Base-by-base conservation (phyloP, 2,113 vertebrate genomes). In the Syngnathus typhle region DNA sequence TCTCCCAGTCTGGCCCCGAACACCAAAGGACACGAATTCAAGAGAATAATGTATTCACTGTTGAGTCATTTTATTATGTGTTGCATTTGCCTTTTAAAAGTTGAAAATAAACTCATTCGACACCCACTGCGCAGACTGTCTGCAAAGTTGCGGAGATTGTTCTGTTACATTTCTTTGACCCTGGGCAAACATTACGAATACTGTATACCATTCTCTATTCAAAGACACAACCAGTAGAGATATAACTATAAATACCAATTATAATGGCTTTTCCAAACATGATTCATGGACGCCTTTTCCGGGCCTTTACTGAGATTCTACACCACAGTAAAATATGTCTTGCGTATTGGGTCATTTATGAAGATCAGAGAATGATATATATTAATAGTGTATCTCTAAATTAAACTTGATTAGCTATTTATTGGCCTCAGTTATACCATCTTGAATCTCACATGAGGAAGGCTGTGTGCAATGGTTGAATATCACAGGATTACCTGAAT, bases 401-500 rank as follows among this genome's bases (percentile, higher is more conserved):
- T 44, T 13, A 78, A 76, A 81, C 74, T 19, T 73, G 68, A 69
- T 54, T 71, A 58, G 23, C 51, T 61, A 69, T 80, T 73, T 61
- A 58, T 44, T 32, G 52, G 41, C 43, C 68, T 63, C 59, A 37
- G 27, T 67, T 65, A 71, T 62, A 27, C 10, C 68, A 74, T 41
- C n/a, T 78, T 74, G 27, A 75, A 81, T 69, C 41, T 72, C 73
- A 71, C 68, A 13, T 27, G 60, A 46, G 52, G 64, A 21, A 32
- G 52, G 27, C 55, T 21, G 51, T 39, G 46, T 36, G 63, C 66
- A 65, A 65, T 79, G 76, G 81, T 80, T 79, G 73, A 80, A 77
- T 72, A 85, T 80, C 74, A 64, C 60, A 73, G 79, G 79, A 89
- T 87, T 81, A 77, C 79, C 27, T 63, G 68, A 82, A 79, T 73